Base-by-base conservation (phyloP, 2,888 invertebrate genomes). In the Phortica okadai region DNA sequence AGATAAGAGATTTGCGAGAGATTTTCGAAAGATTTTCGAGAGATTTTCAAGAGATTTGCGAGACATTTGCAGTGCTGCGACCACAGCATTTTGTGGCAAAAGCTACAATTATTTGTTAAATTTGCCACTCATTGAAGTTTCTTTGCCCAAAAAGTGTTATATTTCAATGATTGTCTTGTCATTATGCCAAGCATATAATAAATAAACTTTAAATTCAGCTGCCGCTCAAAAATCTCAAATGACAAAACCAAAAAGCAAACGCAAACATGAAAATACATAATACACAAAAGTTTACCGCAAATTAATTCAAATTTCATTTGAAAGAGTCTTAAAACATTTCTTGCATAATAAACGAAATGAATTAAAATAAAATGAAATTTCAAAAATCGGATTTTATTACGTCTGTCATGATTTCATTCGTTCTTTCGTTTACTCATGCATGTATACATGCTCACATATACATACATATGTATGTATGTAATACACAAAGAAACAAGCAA, bases 281-380 rank as follows among this genome's bases (percentile, higher is more conserved):
- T 41, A 11, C 42, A 42, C 33, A 72, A 72, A 72, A 56, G 33
- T 72, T 72, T 33, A 56, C 7, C 70, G 10, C 56, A 72, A 72
- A 56, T 72, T 72, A 56, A 54, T 54, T 72, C 50, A 72, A 33
- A 50, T 72, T 56, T 56, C 54, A 56, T 72, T 72, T 25, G 33
- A 10, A 25, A 42, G 11, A 66, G 42, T 42, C 66, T 66, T 42
- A 70, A 2, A 70, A 25, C 16, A 33, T 54, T 56, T 72, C 56
- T 56, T 54, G 70, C 69, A 70, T 70, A 70, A 70, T 70, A 45
- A 70, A 50, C 50, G 69, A 70, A 80, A 80, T 74, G 62, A 77
- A 81, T 79, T 81, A 64, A 80, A 81, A 80, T 87, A 73, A 87
- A 87, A 84, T 80, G 76, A 82, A 88, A 84, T 81, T 79, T 76